Conservation (phyloP, 2,888 invertebrate genomes). For the Spodoptera exigua region DNA sequence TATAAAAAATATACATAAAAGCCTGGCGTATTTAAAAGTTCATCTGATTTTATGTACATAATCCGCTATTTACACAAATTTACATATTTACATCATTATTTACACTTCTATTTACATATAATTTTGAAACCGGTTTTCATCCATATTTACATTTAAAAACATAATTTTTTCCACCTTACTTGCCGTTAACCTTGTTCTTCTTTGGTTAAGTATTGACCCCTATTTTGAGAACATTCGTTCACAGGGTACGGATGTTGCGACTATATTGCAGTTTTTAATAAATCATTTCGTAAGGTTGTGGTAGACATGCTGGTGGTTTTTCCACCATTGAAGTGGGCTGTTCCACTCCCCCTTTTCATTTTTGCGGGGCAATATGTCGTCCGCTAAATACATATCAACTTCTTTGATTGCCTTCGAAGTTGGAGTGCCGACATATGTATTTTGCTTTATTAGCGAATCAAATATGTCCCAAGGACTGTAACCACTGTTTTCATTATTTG, state of each 20-base stretch:
- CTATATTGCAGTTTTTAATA: constrained; percentile 6
- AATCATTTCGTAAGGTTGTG: constrained; percentile 7
- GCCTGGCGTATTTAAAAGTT: too few species aligned
- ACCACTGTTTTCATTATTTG: not conserved
- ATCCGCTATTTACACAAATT: too few species aligned
- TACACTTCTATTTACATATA: too few species aligned
- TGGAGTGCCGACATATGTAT: constrained; percentile 9
- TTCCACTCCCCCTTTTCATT: constrained; percentile 1
- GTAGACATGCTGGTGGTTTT: constrained; percentile 6
- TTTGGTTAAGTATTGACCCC: constrained; percentile 1
- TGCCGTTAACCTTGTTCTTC: constrained; percentile 4
- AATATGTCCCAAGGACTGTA: constrained; percentile 17
- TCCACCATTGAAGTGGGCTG: constrained; percentile 13
- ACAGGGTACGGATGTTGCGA: constrained; percentile 26
- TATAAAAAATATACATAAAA: too few species aligned
- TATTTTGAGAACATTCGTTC: constrained; percentile 13
- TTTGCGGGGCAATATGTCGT: constrained; percentile 9
- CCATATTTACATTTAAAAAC: too few species aligned
- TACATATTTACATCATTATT: not conserved
- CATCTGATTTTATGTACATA: too few species aligned
- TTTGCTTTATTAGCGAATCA: constrained; percentile 5
- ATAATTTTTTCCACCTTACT: too few species aligned
- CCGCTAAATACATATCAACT: constrained; percentile 17
- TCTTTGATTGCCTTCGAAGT: constrained; percentile 23
- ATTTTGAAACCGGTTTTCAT: too few species aligned